phyloP scores from a whole-genome alignment of 2,797 vertebrate species.

The Sebastes melanostomus region DNA sequence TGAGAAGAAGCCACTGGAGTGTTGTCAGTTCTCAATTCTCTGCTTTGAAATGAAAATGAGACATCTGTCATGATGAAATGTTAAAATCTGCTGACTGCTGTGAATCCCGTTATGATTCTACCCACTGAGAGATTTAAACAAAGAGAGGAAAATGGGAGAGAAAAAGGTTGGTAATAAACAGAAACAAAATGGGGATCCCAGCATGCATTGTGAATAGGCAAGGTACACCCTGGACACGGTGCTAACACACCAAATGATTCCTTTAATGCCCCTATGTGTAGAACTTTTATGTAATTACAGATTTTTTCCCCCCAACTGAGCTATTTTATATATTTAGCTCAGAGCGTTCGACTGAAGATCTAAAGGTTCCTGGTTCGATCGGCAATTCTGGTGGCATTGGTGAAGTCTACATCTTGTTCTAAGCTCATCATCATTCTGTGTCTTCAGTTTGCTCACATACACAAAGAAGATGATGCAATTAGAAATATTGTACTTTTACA shows the following conservation, averaged over 20 bases:
- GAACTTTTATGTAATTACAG: not conserved
- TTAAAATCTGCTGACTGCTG: constrained; percentile 11
- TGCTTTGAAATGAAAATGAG: constrained; percentile 35
- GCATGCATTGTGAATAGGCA: not conserved
- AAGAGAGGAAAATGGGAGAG: not conserved
- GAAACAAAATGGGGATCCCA: constrained; percentile 3
- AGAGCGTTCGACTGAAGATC: no score
- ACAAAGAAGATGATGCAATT: not conserved
- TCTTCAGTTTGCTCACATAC: not conserved
- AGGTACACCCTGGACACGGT: accelerated
- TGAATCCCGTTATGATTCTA: constrained; percentile 2
- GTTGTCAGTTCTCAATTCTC: not conserved
- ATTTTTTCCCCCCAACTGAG: not conserved
- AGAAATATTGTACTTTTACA: not conserved
- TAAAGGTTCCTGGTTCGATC: not conserved
- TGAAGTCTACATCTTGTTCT: not conserved
- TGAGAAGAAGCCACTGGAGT: not conserved
- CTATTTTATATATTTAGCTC: no score
- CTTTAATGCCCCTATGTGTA: not conserved
- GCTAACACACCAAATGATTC: not conserved
- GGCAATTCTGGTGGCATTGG: not conserved
- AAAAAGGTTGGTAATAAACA: not conserved
- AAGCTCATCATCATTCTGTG: not conserved
- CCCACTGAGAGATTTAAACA: not conserved
- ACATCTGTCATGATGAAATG: constrained; percentile 23